Conservation (phyloP, 2,797 vertebrate genomes). For the Carapus acus region DNA sequence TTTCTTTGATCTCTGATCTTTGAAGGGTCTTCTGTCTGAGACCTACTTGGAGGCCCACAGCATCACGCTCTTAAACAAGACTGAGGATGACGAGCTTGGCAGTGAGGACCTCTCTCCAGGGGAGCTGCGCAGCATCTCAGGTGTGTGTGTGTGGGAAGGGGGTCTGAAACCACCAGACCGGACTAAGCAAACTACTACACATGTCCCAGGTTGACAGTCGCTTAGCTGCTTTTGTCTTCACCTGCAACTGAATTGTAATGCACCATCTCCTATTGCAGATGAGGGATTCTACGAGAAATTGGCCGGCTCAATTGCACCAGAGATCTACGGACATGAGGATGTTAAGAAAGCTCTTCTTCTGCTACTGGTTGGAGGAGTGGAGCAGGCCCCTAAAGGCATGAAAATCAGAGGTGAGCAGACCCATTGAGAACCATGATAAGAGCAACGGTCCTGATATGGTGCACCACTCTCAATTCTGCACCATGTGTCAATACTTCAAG, state of each 20-base stretch:
- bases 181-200: too few species aligned
- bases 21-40: conserved; percentile 86
- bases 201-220: too few species aligned
- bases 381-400: conserved; percentile 88
- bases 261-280: conserved; percentile 58
- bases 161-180: too few species aligned
- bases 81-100: conserved; percentile 80
- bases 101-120: conserved; percentile 77
- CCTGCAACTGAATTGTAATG: too few species aligned
- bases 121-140: conserved; percentile 82
- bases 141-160: conserved; percentile 46
- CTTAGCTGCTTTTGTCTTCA: too few species aligned
- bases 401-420: conserved; percentile 83
- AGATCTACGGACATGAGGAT: conserved; percentile 92
- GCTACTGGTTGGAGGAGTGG: conserved; percentile 86
- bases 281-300: conserved; percentile 90
- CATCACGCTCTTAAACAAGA: conserved; percentile 84
- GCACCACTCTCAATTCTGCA: too few species aligned
- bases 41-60: conserved; percentile 86
- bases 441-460: too few species aligned
- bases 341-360: conserved; percentile 92
- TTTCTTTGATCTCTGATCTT: background rate
- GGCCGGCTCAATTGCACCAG: conserved; percentile 86
- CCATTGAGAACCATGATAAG: too few species aligned
- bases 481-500: too few species aligned